Evolutionary conservation across 2,888 invertebrate species (phyloP), one percentile per base, ranked within the genome.

Genomic region (Stratiomys singularior): DNA sequence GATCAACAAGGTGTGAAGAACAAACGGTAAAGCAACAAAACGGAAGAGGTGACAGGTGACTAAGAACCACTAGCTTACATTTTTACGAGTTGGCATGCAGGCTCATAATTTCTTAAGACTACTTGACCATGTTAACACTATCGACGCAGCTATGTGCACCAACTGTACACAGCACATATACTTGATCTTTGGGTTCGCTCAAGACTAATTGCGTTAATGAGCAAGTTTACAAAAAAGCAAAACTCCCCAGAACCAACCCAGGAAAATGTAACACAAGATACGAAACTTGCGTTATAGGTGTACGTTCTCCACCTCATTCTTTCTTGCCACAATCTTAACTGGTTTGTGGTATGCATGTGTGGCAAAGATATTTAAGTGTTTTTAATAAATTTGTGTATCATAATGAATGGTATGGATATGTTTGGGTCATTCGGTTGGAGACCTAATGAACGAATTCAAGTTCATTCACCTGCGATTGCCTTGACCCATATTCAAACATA

Each of bases 1-100:
- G 3, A 60, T 21, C 25, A 9, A 9, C 23, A 9, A 21, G 21
- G 25, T 27, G 27, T 15, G 11, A 25, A 25, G 37, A 30, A n/a
- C n/a, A n/a, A 72, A 72, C 72, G 72, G 72, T 72, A 72, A 72
- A 72, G 13, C 46, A 72, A 30, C 72, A 72, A 58, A 72, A 72
- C 72, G 72, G 72, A 72, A 72, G 72, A 72, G 23, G 30, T 18
- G 72, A 58, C 72, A 72, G 28, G 72, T 72, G 72, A 47, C 47
- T 46, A 46, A 71, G 47, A 71, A 1, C 56, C 72, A 72, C 69
- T 69, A 67, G 3, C 46, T 67, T 67, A 44, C 67, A 67, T 27
- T 46, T 25, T 72, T 72, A 72, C 72, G 72, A 72, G 72, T 25
- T 13, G 72, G 72, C 28, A 72, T 72, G 72, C 27, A 21, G 11